These are phyloP conservation scores for Tragelaphus buxtoni DNA, from an alignment of 2,113 vertebrate species.

Conservation along the genomic window DNA sequence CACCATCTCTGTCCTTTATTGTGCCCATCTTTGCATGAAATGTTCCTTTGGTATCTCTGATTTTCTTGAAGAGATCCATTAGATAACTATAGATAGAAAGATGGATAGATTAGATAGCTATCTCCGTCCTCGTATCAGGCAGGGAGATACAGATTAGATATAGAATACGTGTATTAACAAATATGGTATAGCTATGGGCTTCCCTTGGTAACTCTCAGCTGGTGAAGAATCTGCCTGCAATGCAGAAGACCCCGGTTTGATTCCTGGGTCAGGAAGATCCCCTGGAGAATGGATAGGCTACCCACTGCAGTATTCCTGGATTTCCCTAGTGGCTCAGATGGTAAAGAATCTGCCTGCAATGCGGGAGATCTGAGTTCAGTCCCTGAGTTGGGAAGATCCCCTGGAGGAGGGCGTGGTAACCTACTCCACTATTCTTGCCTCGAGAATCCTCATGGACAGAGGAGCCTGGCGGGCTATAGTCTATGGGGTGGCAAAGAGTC, in stretches of 20 bases:
- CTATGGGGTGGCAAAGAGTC: neutral
- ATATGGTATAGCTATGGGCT: neutral
- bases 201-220: neutral
- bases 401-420: neutral
- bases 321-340: neutral
- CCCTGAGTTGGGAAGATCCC: neutral
- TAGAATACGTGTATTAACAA: neutral
- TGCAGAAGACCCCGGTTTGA: neutral
- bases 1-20: too few species aligned
- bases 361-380: neutral
- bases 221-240: neutral
- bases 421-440: neutral
- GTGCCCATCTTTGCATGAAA: too few species aligned
- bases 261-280: neutral
- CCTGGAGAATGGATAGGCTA: neutral
- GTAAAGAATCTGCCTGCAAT: accelerated
- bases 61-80: too few species aligned
- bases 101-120: neutral
- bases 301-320: neutral
- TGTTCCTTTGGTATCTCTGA: too few species aligned
- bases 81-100: neutral
- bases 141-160: neutral
- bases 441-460: neutral
- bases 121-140: neutral
- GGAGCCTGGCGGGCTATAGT: neutral